Evolutionary conservation across 2,113 vertebrate genomes (phyloP).

Genomic region (Martes martes): DNA sequence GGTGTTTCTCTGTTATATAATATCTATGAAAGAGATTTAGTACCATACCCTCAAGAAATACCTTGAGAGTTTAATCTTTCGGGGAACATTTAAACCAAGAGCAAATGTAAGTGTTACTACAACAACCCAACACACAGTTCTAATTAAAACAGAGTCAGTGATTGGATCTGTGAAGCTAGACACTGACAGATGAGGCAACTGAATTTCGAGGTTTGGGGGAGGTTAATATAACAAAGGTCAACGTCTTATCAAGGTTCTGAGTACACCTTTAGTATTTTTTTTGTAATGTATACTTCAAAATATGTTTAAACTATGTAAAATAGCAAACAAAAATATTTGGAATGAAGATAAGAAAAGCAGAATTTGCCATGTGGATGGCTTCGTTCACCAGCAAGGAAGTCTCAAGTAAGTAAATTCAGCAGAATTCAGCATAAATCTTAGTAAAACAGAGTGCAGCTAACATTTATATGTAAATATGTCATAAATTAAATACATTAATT

Average conservation of each 20-base stretch:
- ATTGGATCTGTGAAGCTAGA: slow-evolving; percentile 43
- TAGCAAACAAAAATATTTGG: slow-evolving; percentile 49
- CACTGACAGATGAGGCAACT: slow-evolving; percentile 11
- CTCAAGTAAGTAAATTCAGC: neutral
- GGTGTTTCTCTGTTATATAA: neutral
- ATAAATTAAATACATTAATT: neutral
- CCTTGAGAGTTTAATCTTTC: slow-evolving; percentile 21
- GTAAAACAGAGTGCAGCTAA: neutral
- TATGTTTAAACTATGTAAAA: slow-evolving; percentile 26
- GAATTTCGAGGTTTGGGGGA: neutral
- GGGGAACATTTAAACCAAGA: slow-evolving; percentile 50
- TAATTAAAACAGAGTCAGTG: slow-evolving; percentile 57
- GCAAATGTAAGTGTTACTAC: slow-evolving; percentile 33
- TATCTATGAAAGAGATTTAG: slow-evolving; percentile 22
- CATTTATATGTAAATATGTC: neutral
- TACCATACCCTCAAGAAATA: neutral
- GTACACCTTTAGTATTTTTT: neutral
- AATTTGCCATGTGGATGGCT: neutral
- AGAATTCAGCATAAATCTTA: neutral
- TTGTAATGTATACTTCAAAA: neutral
- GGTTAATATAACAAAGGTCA: slow-evolving; percentile 44
- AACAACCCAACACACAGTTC: neutral
- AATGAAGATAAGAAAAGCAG: slow-evolving; percentile 23
- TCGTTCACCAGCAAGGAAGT: neutral
- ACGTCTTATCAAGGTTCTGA: neutral